Conservation (phyloP, 37 sponge, comb jelly and placozoan genomes). For the Amphimedon queenslandica region DNA sequence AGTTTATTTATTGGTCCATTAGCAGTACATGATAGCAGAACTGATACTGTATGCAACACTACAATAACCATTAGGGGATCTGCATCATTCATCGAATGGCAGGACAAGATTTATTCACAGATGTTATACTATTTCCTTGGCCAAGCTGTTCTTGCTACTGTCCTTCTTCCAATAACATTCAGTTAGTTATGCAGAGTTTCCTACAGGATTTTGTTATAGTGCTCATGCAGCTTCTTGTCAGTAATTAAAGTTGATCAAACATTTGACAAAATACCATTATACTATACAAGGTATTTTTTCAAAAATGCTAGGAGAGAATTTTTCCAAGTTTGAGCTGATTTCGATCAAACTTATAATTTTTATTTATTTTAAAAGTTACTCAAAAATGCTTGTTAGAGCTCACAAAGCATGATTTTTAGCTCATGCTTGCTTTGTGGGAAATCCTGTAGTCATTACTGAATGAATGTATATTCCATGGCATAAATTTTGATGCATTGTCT, state of each 20-base stretch:
- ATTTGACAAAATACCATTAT: no score
- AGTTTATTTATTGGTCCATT: constrained; percentile 12
- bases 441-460: no score
- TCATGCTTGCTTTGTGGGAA: no score
- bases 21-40: constrained; percentile 10
- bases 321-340: no score
- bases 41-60: constrained; percentile 13
- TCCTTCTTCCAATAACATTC: constrained; percentile 9
- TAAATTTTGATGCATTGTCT: no score
- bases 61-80: background rate
- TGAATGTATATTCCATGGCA: no score
- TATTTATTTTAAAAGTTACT: background rate
- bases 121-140: constrained; percentile 44
- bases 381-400: no score
- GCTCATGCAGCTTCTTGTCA: background rate
- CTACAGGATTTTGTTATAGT: background rate
- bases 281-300: no score
- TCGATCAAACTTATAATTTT: background rate
- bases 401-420: no score
- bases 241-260: background rate
- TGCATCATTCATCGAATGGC: background rate
- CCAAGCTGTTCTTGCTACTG: background rate
- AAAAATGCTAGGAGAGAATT: no score
- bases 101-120: constrained; percentile 6
- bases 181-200: constrained; percentile 18